Evolutionary conservation across 2,888 invertebrate species (phyloP).

Genomic region (Pseudococcus longispinus): DNA sequence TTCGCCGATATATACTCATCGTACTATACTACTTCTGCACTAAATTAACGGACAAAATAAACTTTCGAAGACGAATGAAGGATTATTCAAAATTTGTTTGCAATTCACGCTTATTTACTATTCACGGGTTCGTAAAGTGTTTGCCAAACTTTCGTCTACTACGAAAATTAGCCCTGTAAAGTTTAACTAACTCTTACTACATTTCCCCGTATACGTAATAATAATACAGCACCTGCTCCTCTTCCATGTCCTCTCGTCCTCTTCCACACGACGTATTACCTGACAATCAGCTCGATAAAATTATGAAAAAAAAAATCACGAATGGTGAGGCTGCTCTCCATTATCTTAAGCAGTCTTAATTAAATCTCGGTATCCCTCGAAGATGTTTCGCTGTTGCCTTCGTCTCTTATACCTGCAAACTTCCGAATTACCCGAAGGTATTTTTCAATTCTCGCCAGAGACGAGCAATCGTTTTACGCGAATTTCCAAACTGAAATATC

Average conservation of each 20-base stretch:
- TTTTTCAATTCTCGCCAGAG: background rate
- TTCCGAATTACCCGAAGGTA: background rate
- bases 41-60: constrained; percentile 35
- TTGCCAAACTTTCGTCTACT: constrained; percentile 11
- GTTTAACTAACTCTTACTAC: constrained; percentile 23
- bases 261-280: background rate
- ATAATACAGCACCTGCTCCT: background rate
- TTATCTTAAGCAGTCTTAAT: background rate
- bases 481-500: background rate
- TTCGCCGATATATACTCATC: background rate
- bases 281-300: background rate
- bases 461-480: background rate
- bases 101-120: constrained; percentile 38
- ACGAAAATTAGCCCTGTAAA: constrained; percentile 21
- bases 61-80: constrained; percentile 25
- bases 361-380: background rate
- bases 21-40: background rate
- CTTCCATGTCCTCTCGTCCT: background rate
- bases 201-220: background rate
- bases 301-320: background rate
- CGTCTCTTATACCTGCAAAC: background rate
- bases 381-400: background rate
- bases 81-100: constrained; percentile 35
- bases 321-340: background rate
- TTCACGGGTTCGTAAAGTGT: constrained; percentile 37